Conservation (phyloP, 2,113 vertebrate species). For the Myxocyprinus asiaticus region DNA sequence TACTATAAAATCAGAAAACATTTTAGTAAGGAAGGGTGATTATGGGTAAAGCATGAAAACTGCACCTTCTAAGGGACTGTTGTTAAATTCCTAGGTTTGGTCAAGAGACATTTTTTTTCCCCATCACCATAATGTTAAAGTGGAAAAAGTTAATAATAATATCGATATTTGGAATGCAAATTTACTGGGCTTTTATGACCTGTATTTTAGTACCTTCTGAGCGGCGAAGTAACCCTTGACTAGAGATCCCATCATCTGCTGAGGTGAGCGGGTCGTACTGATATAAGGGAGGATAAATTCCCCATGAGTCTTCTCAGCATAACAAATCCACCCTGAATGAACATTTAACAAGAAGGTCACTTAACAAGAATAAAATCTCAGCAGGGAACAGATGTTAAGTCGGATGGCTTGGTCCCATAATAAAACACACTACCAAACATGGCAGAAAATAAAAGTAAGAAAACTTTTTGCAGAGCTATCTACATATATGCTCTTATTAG, state of each 20-base stretch:
- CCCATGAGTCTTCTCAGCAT: constrained; percentile 95
- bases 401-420: not conserved
- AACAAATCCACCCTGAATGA: constrained; percentile 93
- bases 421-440: not conserved
- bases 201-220: constrained; percentile 75
- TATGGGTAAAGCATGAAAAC: no score
- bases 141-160: no score
- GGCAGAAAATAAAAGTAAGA: not conserved
- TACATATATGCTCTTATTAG: no score
- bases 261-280: constrained; percentile 90
- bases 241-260: constrained; percentile 95
- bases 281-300: constrained; percentile 87
- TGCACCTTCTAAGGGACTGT: no score
- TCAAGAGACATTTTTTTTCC: no score
- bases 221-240: constrained; percentile 86
- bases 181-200: no score
- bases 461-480: no score
- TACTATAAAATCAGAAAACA: no score
- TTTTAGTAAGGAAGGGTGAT: no score
- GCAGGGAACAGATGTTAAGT: not conserved
- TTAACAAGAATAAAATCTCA: not conserved
- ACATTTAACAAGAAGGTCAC: not conserved
- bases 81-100: no score
- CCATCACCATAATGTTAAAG: no score
- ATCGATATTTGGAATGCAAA: no score